phyloP scores from a whole-genome alignment of 2,888 invertebrate genomes.

The Tholera decimalis region DNA sequence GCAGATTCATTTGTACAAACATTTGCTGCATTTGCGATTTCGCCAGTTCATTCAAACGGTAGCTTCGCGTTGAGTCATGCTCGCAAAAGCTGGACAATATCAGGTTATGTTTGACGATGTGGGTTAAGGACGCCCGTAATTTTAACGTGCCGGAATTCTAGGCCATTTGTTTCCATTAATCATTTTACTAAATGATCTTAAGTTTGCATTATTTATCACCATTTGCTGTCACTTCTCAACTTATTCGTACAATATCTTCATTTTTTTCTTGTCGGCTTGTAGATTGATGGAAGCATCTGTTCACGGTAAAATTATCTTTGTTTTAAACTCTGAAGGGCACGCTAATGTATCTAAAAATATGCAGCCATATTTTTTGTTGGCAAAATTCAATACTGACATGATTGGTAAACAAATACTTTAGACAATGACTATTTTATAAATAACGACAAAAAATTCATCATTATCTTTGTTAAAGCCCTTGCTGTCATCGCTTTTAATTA shows the following conservation, averaged over 20 bases:
- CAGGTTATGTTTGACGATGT: slow-evolving; percentile 64
- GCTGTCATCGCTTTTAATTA: slow-evolving; percentile 67
- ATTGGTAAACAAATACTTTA: slow-evolving; percentile 12
- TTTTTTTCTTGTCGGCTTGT: slow-evolving; percentile 50
- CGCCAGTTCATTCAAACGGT: slow-evolving; percentile 63
- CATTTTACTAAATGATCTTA: slow-evolving; percentile 63
- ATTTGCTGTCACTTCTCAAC: slow-evolving; percentile 41
- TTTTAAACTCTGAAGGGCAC: slow-evolving; percentile 32
- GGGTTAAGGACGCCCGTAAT: slow-evolving; percentile 68
- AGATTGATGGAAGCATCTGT: slow-evolving; percentile 52
- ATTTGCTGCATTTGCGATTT: slow-evolving; percentile 47
- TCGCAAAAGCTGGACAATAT: slow-evolving; percentile 66
- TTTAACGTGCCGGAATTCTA: slow-evolving; percentile 59
- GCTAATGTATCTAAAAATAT: slow-evolving; percentile 25
- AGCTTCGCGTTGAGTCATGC: slow-evolving; percentile 61
- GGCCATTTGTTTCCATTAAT: slow-evolving; percentile 64
- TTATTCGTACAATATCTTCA: slow-evolving; percentile 31
- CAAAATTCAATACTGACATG: slow-evolving; percentile 5
- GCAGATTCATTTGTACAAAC: slow-evolving; percentile 44
- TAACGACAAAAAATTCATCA: slow-evolving; percentile 31
- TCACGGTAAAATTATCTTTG: slow-evolving; percentile 34
- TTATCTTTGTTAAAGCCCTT: slow-evolving; percentile 16
- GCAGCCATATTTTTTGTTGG: neutral
- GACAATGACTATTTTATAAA: slow-evolving; percentile 22
- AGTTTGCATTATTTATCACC: slow-evolving; percentile 57